Evolutionary conservation across 1,140 invertebrate species (phyloP), one percentile per base, ranked within the genome.

Genomic region (Pogonomyrmex californicus): DNA sequence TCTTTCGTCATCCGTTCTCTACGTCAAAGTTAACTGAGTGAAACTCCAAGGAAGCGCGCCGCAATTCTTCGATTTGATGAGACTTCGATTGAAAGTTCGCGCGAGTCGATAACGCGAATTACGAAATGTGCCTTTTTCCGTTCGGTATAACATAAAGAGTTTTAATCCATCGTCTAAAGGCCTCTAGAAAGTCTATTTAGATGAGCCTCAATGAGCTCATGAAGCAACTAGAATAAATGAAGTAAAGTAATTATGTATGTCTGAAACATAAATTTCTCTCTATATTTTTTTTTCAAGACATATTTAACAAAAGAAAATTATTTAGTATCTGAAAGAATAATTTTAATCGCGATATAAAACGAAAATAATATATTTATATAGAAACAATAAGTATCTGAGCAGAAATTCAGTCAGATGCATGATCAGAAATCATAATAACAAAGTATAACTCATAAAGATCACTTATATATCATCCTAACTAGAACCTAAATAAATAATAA

Each of bases 81-180:
- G 14, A 66, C 30, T 60, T 73, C 23, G 30, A 82, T 75, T 75
- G 33, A 73, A 73, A 60, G 79, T 60, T 60, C 17, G 41, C 4
- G 14, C 51, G 14, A 71, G n/a, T 58, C 9, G 33, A 36, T 14
- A 17, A n/a, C 3, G 58, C 14, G 30, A 54, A 79, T 7, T 36
- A 30, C 30, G 14, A n/a, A n/a, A 54, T 7, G 54, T 73, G 33
- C 41, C 41, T 30, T 75, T 38, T 73, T 44, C 51, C 9, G 6
- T 23, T 83, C 30, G 51, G 5, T 10, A 47, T 58, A 58, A 30
- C 4, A 4, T 0, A 10, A 49, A 4, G 17, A 62, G 47, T 38
- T 6, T 62, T 38, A 36, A 49, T 41, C 12, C 33, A 71, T 71
- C 14, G 14, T n/a, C 5, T 38, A 54, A 1, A 23, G 1, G 5